phyloP scores from a whole-genome alignment of 2,888 invertebrate species.

The Nebria brevicollis region DNA sequence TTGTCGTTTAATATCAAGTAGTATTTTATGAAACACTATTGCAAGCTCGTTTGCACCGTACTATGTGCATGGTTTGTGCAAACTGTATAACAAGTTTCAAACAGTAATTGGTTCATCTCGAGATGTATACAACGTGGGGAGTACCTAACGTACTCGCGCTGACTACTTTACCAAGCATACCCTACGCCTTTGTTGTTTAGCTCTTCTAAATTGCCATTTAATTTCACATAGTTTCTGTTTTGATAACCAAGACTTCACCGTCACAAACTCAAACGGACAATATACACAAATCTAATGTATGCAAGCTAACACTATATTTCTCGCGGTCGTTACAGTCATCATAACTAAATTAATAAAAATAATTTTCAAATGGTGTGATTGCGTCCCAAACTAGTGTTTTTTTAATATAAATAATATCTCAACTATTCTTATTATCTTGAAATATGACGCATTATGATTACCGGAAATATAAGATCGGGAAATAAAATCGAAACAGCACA shows the following conservation, averaged over 20 bases:
- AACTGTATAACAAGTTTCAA: conserved; percentile 18
- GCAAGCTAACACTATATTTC: background rate
- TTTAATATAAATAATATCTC: too few relatives aligned
- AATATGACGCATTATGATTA: too few relatives aligned
- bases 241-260: background rate
- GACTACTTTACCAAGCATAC: conserved; percentile 4
- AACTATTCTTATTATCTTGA: too few relatives aligned
- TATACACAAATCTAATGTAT: background rate
- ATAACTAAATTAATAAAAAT: too few relatives aligned
- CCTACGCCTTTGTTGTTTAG: conserved; percentile 12
- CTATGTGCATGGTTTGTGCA: background rate
- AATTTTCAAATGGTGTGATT: too few relatives aligned
- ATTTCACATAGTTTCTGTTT: conserved; percentile 2
- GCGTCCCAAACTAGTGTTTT: too few relatives aligned
- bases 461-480: too few relatives aligned
- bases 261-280: background rate
- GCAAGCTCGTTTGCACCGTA: conserved; percentile 13
- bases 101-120: conserved; percentile 20
- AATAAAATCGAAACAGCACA: too few relatives aligned
- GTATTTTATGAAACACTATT: background rate
- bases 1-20: background rate
- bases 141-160: conserved; percentile 1
- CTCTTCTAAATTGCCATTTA: conserved; percentile 18
- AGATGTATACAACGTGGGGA: background rate
- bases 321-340: too few relatives aligned